These are phyloP conservation scores for Callaeas wilsoni DNA, from an alignment of 2,113 vertebrate species.

Conservation along the genomic window DNA sequence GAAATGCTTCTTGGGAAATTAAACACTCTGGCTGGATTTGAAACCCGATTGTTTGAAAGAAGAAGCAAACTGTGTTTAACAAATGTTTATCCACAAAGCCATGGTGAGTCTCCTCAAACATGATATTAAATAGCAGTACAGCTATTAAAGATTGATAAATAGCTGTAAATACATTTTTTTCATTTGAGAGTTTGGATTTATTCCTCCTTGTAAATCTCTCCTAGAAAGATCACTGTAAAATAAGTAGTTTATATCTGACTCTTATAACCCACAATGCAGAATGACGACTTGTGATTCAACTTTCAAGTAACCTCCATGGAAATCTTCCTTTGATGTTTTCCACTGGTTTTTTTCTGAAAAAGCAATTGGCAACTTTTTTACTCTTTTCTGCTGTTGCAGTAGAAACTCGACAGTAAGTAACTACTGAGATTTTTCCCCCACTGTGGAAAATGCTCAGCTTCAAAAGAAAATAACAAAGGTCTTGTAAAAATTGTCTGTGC, in stretches of 20 bases:
- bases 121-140: conserved; percentile 32
- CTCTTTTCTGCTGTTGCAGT: neutral
- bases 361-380: neutral
- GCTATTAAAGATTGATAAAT: conserved; percentile 41
- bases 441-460: neutral
- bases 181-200: conserved; percentile 10
- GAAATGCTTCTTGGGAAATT: neutral
- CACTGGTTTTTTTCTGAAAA: neutral
- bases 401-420: neutral
- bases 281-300: neutral
- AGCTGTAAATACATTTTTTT: neutral
- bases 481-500: neutral
- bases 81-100: conserved; percentile 22
- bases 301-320: neutral
- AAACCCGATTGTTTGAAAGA: conserved; percentile 1
- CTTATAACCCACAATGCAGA: neutral
- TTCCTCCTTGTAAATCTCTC: conserved; percentile 28
- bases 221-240: neutral
- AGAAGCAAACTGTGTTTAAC: neutral
- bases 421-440: neutral
- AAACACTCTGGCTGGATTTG: neutral
- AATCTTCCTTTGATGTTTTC: neutral
- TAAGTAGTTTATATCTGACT: neutral
- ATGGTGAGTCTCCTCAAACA: neutral
- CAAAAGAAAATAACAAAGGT: neutral